Conservation (phyloP, 2,888 invertebrate genomes). For the Phytoseiulus persimilis region DNA sequence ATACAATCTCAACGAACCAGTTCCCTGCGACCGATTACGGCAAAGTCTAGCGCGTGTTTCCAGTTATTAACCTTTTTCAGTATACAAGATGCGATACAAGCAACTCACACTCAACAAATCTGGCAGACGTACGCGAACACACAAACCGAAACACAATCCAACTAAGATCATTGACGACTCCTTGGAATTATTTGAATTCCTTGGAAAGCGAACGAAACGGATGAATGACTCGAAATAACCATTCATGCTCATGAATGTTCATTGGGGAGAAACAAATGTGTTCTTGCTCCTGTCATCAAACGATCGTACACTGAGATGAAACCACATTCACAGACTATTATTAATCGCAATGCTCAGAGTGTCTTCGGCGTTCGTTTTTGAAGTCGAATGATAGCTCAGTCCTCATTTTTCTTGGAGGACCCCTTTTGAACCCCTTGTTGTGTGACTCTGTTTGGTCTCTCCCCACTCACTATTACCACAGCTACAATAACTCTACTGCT, state of each 20-base stretch:
- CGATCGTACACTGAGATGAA: background rate
- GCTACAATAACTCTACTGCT: background rate
- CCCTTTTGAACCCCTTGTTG: background rate
- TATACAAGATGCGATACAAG: background rate
- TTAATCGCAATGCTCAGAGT: background rate
- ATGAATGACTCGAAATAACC: too few species aligned
- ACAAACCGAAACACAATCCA: background rate
- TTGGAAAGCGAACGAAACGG: too few species aligned
- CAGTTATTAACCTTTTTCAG: background rate
- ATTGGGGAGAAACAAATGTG: background rate
- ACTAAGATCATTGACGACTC: too few species aligned
- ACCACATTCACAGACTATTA: background rate
- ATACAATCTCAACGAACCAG: background rate
- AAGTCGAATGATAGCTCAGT: background rate
- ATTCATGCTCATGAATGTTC: too few species aligned
- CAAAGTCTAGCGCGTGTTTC: background rate
- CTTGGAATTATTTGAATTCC: too few species aligned
- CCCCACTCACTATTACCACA: background rate
- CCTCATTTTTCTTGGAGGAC: background rate
- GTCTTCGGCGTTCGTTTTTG: background rate
- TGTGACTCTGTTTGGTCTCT: background rate
- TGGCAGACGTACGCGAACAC: background rate
- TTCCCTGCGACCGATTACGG: background rate
- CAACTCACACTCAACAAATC: background rate
- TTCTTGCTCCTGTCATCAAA: background rate